phyloP scores from a whole-genome alignment of 2,888 invertebrate genomes.

The Cantharis lateralis region DNA sequence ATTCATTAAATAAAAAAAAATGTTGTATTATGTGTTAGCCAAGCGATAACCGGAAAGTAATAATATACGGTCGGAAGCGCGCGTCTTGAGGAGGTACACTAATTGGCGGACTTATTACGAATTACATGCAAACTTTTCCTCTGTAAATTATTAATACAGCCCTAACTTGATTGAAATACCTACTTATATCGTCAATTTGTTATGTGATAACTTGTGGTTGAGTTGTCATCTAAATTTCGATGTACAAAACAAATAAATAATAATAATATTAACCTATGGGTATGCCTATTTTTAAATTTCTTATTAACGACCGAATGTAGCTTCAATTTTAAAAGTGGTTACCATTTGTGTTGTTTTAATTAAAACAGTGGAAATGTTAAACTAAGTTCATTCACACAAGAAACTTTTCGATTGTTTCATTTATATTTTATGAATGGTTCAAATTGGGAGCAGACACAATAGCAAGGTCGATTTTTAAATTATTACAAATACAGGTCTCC shows the following conservation, averaged over 20 bases:
- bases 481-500: neutral
- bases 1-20: slow-evolving; percentile 21
- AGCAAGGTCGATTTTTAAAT: slow-evolving; percentile 2
- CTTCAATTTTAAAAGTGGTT: neutral
- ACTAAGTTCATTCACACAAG: neutral
- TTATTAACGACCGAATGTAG: neutral
- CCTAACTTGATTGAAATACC: slow-evolving; percentile 2
- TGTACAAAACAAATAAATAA: no score
- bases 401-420: neutral
- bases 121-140: slow-evolving; percentile 24
- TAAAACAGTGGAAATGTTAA: neutral
- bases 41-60: slow-evolving; percentile 30
- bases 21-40: slow-evolving; percentile 20
- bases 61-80: slow-evolving; percentile 29
- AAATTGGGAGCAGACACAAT: slow-evolving; percentile 2
- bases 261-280: no score
- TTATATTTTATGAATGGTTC: slow-evolving; percentile 4
- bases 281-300: neutral
- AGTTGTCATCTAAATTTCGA: neutral
- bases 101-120: slow-evolving; percentile 27
- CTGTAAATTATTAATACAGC: slow-evolving; percentile 20
- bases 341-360: neutral
- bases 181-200: neutral
- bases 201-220: neutral
- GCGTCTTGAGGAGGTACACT: slow-evolving; percentile 23